Base-by-base conservation (phyloP, 2,113 vertebrate genomes). In the Nestor notabilis region DNA sequence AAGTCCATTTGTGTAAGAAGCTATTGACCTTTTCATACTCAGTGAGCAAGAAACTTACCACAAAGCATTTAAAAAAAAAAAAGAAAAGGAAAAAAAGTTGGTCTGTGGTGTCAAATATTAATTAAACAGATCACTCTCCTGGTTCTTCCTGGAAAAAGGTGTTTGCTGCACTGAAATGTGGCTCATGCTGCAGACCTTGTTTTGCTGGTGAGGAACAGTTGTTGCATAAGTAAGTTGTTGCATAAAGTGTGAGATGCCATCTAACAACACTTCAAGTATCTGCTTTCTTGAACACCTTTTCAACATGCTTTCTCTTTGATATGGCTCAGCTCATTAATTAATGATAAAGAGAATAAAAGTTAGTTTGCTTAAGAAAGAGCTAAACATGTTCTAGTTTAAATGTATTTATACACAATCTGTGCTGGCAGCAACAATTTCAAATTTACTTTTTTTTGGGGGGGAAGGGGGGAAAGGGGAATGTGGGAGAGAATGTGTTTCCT, bases 401-500 rank as follows among this genome's bases (percentile, higher is more conserved):
- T 64, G n/a, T 61, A 28, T 74, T 88, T 83, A 39, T 46, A 24
- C 4, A 23, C 17, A 87, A 4, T 63, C 46, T 60, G 23, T 72
- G n/a, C 23, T 65, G 41, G 17, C 31, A 71, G 53, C 27, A 83
- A 64, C 31, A 58, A 77, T 79, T 56, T 46, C 9, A 53, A 29
- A 10, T 13, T 24, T 41, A 49, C 27, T 52, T 14, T 5, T 43
- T 56, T 25, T 5, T 1, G 18, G 4, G 2, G 24, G 12, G 9
- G 25, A 4, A 12, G 10, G 9, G 2, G 58, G 6, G 33, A 21
- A 33, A n/a, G n/a, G n/a, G n/a, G n/a, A n/a, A n/a, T n/a, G 5
- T 37, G n/a, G 5, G 23, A 9, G 15, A 10, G 27, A 7, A 4
- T 8, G 4, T 8, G 16, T 47, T 33, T 21, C 37, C 14, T 83